Evolutionary conservation across 2,113 vertebrate genomes (phyloP), one percentile per base, ranked within the genome.

Genomic region (Puma concolor): DNA sequence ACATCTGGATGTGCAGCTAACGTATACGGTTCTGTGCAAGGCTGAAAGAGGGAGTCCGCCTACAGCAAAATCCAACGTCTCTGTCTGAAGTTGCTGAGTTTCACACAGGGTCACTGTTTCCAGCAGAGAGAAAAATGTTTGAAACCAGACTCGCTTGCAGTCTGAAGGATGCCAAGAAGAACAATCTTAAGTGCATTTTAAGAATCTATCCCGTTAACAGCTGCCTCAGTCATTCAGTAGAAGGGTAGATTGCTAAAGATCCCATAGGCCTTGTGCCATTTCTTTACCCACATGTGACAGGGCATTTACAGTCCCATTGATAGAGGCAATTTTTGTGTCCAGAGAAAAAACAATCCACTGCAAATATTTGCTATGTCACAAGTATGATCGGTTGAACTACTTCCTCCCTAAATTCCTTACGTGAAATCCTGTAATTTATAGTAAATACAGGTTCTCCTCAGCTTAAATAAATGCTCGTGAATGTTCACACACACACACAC

Each of bases 391-490:
- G 87, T 60, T 91, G 88, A 80, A 91, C 84, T 91, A 87, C 64
- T 90, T 94, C 88, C 90, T 93, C 76, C 27, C 52, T 85, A 21
- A 88, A 86, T 91, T 94, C 81, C 80, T 87, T 69, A 74, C 27
- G 19, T 31, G 44, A 81, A 80, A 48, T n/a, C 77, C 79, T 48
- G 8, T 54, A 33, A 94, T 91, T 94, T 79, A 54, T 71, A 88
- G 87, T 91, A 95, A 96, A 82, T 72, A 13, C 13, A 84, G 67
- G 84, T 57, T 23, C 71, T 77, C 14, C 27, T 54, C 48, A 90
- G 38, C 44, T 17, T 21, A 97, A 96, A 94, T 12, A 69, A 50
- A 89, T 0, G 5, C 11, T 33, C 48, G 12, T 63, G 0, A 82
- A 41, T 19, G 17, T 83, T 93, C 83, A 76, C 11, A 44, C 44